Conservation (phyloP, 2,797 vertebrate genomes). For the Onychomys leucogaster region DNA sequence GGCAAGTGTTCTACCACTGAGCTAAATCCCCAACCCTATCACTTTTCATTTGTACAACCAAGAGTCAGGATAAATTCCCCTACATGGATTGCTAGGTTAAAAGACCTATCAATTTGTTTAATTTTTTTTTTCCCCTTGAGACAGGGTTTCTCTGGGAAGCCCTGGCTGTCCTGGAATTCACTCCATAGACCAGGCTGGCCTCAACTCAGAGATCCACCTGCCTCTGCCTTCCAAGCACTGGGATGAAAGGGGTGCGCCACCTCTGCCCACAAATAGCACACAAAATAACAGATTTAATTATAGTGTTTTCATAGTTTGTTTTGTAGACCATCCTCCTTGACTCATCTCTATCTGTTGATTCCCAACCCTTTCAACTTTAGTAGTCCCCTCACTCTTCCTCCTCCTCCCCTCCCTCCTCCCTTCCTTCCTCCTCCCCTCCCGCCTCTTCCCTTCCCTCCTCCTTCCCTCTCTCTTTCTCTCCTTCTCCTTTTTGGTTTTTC, state of each 20-base stretch:
- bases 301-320: not conserved
- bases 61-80: not conserved
- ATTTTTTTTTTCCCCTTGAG: not conserved
- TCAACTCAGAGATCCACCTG: not conserved
- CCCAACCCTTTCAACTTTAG: not conserved
- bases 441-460: not conserved
- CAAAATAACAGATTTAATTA: not conserved
- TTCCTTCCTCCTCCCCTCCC: not conserved
- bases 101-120: not conserved
- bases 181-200: not conserved
- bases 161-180: not conserved
- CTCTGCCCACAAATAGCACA: not conserved
- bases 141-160: not conserved
- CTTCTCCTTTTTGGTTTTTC: too few species aligned
- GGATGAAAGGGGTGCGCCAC: not conserved
- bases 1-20: too few species aligned
- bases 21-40: too few species aligned
- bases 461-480: not conserved
- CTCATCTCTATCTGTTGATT: not conserved
- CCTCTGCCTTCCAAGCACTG: not conserved
- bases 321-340: not conserved
- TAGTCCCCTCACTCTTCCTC: not conserved
- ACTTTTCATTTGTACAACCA: slow-evolving; percentile 28
- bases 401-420: too few species aligned
- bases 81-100: not conserved